A percentile compares a stretch with the other conserved stretches of the same genome.
Conservation (phyloP, 2,113 vertebrate species). For the Heterotilapia buettikoferi region DNA sequence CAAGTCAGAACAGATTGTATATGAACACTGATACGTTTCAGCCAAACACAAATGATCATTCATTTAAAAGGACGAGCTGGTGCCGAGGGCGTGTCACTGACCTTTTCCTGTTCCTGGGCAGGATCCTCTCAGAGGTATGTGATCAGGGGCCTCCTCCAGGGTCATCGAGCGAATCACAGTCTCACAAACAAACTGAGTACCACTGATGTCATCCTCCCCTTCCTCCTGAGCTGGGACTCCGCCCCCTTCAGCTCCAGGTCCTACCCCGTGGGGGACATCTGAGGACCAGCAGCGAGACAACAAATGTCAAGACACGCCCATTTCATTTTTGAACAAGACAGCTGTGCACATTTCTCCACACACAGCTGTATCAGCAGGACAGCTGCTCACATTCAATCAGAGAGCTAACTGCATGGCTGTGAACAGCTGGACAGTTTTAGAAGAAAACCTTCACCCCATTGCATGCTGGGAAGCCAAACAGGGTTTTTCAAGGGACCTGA, state of each 20-base stretch:
- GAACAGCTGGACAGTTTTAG: not conserved
- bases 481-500: not conserved
- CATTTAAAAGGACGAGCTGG: not conserved
- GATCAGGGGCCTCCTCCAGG: slow-evolving; percentile 85
- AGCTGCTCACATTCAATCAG: not conserved
- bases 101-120: slow-evolving; percentile 53
- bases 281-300: not conserved
- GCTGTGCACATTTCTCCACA: not conserved
- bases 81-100: slow-evolving; percentile 17
- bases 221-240: slow-evolving; percentile 77
- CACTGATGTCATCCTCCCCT: slow-evolving; percentile 85
- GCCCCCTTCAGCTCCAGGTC: slow-evolving; percentile 45
- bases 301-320: not conserved
- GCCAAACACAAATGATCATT: not conserved
- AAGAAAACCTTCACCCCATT: not conserved
- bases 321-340: not conserved
- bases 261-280: slow-evolving; percentile 41
- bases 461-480: not conserved
- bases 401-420: not conserved
- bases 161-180: slow-evolving; percentile 91
- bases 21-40: not conserved
- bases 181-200: slow-evolving; percentile 93
- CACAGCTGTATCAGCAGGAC: not conserved
- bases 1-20: not conserved
- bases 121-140: slow-evolving; percentile 69